A percentile compares a stretch with the other conserved stretches of the same genome.
These are phyloP conservation scores for Premnoplex brunnescens DNA, from an alignment of 2,797 vertebrate genomes.

Conservation along the genomic window DNA sequence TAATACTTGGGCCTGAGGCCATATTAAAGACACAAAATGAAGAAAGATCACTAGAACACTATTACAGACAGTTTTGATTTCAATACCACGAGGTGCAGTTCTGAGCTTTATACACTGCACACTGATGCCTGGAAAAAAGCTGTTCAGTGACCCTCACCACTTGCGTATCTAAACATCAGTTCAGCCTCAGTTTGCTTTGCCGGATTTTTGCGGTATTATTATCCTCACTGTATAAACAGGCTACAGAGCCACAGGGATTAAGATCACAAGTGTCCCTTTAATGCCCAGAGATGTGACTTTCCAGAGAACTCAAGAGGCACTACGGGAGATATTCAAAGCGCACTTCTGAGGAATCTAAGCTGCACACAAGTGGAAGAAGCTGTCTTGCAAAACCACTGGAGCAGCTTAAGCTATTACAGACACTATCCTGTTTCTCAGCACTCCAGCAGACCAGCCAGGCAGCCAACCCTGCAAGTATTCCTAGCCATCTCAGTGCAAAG, in stretches of 20 bases:
- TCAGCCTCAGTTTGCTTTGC: constrained; percentile 30
- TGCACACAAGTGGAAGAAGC: background rate
- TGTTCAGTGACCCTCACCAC: background rate
- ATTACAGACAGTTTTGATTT: background rate
- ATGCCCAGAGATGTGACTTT: background rate
- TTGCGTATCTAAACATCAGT: background rate
- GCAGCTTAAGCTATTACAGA: background rate
- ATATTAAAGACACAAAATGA: background rate
- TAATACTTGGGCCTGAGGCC: background rate
- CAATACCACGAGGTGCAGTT: background rate
- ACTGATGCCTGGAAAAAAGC: background rate
- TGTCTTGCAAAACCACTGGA: background rate
- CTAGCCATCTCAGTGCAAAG: background rate
- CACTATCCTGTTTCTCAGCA: background rate
- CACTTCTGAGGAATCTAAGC: constrained; percentile 16
- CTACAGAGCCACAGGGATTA: constrained; percentile 4
- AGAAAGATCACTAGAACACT: background rate
- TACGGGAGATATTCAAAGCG: background rate
- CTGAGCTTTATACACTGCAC: background rate
- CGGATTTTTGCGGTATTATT: constrained; percentile 13
- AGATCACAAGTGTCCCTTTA: constrained; percentile 44
- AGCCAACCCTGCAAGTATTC: background rate
- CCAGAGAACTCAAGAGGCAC: background rate
- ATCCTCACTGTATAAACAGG: constrained; percentile 1
- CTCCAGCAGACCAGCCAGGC: background rate